Base-by-base conservation (phyloP, 2,888 invertebrate genomes). In the Mycalesis mineus region DNA sequence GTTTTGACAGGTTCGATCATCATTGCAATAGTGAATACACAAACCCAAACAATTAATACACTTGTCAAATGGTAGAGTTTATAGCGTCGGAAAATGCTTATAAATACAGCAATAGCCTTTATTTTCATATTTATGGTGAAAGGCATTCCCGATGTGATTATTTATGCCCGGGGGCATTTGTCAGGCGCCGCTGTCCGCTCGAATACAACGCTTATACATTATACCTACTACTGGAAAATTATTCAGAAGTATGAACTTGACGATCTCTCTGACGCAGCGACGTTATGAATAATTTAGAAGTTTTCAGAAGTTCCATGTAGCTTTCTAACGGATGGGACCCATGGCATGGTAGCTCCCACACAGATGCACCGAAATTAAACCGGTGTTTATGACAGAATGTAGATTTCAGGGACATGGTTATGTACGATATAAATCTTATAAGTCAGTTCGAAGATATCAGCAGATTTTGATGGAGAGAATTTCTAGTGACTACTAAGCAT, bases 111-210 rank as follows among this genome's bases (percentile, higher is more conserved):
- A 57, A 45, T 57, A 51, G 50, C 52, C 62, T 58, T 61, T 58
- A 61, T 65, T 63, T 56, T 56, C 50, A 45, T 61, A 57, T 58
- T 65, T 65, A 63, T 61, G 58, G 63, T 65, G 65, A 65, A 65
- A 65, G 63, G 59, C 55, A 55, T 57, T 61, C 57, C 52, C 50
- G 58, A 51, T 55, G 56, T 55, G 58, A 60, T 56, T 61, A 60
- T 65, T 62, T 61, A 58, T 62, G 58, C 57, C 50, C 36, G 51
- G 41, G 54, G 51, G 57, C 51, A 54, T 58, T 57, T 54, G 50
- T 60, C 59, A 41, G 41, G 45, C 51, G 33, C 29, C 57, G 44
- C 58, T 58, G 56, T 55, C 59, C 56, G 52, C 55, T 58, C 41
- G 55, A 54, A 56, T 45, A 45, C 41, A 51, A 52, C 47, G 40